These are phyloP conservation scores for Forficula auricularia DNA, from an alignment of 1,140 invertebrate genomes.

Conservation along the genomic window DNA sequence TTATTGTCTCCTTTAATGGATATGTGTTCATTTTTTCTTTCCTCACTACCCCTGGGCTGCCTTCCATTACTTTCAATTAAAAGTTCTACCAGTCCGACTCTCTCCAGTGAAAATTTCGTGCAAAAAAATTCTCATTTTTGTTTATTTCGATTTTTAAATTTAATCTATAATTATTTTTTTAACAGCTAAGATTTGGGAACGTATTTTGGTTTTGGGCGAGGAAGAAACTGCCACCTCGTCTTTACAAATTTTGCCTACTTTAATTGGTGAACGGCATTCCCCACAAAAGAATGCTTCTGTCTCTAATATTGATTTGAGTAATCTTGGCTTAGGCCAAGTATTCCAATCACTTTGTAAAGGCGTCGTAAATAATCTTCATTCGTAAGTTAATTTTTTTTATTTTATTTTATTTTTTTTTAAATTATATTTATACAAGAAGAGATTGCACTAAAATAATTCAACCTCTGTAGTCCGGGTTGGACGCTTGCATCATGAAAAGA, in stretches of 20 bases:
- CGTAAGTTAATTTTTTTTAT: conserved; percentile 22
- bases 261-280: conserved; percentile 61
- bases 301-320: conserved; percentile 48
- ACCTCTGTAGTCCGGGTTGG: no score
- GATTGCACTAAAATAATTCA: no score
- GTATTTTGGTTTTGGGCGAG: conserved; percentile 41
- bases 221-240: conserved; percentile 32
- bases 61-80: no score
- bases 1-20: no score
- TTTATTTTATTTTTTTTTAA: conserved; percentile 1
- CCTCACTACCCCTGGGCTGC: no score
- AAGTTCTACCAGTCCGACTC: no score
- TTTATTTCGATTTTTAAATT: no score
- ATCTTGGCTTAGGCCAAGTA: conserved; percentile 51
- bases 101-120: no score
- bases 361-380: conserved; percentile 58
- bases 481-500: no score
- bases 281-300: conserved; percentile 48
- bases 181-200: conserved; percentile 60
- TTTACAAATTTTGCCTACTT: conserved; percentile 45
- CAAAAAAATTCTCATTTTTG: no score
- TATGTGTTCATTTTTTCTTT: no score
- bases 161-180: conserved; percentile 14
- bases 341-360: conserved; percentile 59
- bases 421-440: no score